Evolutionary conservation across 2,888 invertebrate genomes (phyloP).

Genomic region (Agrochola lychnidis): DNA sequence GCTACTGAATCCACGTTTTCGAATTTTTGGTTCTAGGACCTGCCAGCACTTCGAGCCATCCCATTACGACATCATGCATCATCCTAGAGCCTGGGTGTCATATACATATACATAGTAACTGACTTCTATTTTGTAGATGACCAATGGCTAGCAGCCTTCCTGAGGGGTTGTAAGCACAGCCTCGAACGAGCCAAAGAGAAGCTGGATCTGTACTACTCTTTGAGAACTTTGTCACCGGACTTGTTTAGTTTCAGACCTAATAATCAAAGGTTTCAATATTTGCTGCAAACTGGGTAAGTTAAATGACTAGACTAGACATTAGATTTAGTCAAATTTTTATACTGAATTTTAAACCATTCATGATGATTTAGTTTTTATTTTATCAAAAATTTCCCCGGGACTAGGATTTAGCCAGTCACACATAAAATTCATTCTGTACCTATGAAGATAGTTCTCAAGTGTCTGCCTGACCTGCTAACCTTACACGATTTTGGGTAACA

Average conservation of each 20-base stretch:
- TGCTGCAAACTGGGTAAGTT: slow-evolving; percentile 74
- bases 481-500: not conserved
- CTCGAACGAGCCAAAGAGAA: slow-evolving; percentile 91
- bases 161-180: slow-evolving; percentile 92
- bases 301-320: not conserved
- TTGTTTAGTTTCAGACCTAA: slow-evolving; percentile 72
- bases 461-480: not conserved
- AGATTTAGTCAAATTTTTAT: not conserved
- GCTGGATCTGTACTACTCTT: slow-evolving; percentile 90
- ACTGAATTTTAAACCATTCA: not conserved
- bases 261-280: slow-evolving; percentile 61
- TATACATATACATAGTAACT: not conserved
- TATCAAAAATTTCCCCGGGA: not conserved
- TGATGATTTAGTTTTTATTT: not conserved
- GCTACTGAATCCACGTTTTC: no score
- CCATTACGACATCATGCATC: no score
- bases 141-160: slow-evolving; percentile 91
- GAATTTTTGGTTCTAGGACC: no score
- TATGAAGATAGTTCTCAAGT: not conserved
- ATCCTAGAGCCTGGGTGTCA: no score
- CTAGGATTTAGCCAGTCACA: no score
- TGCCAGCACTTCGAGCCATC: no score
- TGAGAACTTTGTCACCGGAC: slow-evolving; percentile 88
- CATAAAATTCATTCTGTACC: not conserved
- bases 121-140: slow-evolving; percentile 82